phyloP scores from a whole-genome alignment of 2,888 invertebrate species.

The Athripsodes cinereus region DNA sequence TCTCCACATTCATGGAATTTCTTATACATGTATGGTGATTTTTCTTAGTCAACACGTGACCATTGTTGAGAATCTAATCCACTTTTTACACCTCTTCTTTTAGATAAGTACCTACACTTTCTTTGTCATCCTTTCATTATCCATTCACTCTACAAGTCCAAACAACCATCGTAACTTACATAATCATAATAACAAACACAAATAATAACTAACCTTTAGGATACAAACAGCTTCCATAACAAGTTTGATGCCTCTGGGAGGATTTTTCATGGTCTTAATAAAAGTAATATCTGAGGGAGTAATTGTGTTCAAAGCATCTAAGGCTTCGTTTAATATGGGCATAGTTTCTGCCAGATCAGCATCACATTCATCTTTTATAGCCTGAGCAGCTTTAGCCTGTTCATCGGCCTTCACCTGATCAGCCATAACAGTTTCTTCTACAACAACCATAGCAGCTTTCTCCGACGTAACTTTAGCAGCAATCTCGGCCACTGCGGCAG shows the following conservation, averaged over 20 bases:
- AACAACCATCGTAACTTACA: too few relatives aligned
- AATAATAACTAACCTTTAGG: conserved; percentile 58
- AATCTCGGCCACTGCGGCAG: conserved; percentile 81
- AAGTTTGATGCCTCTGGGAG: conserved; percentile 81
- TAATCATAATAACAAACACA: too few relatives aligned
- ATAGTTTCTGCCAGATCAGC: conserved; percentile 85
- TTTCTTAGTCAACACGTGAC: too few relatives aligned
- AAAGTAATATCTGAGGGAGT: conserved; percentile 87
- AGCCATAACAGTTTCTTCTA: conserved; percentile 70
- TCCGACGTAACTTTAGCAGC: conserved; percentile 84
- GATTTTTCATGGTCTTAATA: conserved; percentile 95
- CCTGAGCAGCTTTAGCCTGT: conserved; percentile 71
- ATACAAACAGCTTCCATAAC: conserved; percentile 96
- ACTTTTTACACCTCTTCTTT: too few relatives aligned
- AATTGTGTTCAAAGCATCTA: conserved; percentile 82
- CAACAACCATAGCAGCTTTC: conserved; percentile 76
- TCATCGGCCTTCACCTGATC: conserved; percentile 76
- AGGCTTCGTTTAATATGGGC: conserved; percentile 82
- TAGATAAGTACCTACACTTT: too few relatives aligned
- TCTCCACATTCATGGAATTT: too few relatives aligned
- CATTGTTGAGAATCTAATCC: too few relatives aligned
- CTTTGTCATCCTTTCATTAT: too few relatives aligned
- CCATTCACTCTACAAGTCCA: too few relatives aligned
- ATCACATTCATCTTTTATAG: conserved; percentile 90
- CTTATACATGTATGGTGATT: too few relatives aligned